A percentile compares a stretch with the other conserved stretches of the same genome.
Evolutionary conservation across 2,888 invertebrate genomes (phyloP).

Genomic region (Archaeoteleia sp.): DNA sequence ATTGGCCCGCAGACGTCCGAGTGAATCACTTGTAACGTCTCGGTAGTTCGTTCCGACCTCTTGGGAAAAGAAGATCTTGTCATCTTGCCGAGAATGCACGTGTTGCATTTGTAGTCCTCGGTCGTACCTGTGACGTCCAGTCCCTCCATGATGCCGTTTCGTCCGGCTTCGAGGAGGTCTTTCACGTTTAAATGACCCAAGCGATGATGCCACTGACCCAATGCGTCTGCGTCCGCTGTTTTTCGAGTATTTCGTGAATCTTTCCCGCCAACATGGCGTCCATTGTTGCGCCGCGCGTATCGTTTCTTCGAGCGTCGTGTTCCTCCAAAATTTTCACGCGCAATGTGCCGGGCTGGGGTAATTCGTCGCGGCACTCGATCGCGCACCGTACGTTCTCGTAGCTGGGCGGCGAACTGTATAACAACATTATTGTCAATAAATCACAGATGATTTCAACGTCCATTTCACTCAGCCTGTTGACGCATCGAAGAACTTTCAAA

Average conservation of each 20-base stretch:
- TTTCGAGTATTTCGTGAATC: constrained; percentile 14
- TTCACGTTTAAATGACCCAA: constrained; percentile 14
- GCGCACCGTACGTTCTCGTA: constrained; percentile 46
- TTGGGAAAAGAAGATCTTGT: constrained; percentile 5
- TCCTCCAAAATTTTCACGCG: constrained; percentile 52
- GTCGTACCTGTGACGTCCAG: not conserved
- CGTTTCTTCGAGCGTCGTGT: constrained; percentile 37
- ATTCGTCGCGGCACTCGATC: constrained; percentile 49
- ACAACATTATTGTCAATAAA: constrained; percentile 15
- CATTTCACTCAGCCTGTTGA: constrained; percentile 29
- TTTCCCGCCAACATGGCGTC: constrained; percentile 40
- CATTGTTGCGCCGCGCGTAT: constrained; percentile 6
- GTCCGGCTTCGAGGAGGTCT: constrained; percentile 8
- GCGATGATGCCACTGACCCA: too few relatives aligned
- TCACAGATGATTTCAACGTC: constrained; percentile 21
- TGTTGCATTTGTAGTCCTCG: constrained; percentile 8
- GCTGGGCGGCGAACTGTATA: constrained; percentile 25
- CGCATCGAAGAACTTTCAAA: constrained; percentile 23
- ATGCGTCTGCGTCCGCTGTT: constrained; percentile 12
- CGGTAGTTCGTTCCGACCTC: not conserved
- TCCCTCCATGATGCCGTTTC: constrained; percentile 8
- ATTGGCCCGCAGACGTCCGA: constrained; percentile 5
- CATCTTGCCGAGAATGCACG: constrained; percentile 8
- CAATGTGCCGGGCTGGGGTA: constrained; percentile 46
- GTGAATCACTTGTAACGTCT: too few relatives aligned